These are phyloP conservation scores for Meriones unguiculatus DNA, from an alignment of 2,113 vertebrate species.

Conservation along the genomic window DNA sequence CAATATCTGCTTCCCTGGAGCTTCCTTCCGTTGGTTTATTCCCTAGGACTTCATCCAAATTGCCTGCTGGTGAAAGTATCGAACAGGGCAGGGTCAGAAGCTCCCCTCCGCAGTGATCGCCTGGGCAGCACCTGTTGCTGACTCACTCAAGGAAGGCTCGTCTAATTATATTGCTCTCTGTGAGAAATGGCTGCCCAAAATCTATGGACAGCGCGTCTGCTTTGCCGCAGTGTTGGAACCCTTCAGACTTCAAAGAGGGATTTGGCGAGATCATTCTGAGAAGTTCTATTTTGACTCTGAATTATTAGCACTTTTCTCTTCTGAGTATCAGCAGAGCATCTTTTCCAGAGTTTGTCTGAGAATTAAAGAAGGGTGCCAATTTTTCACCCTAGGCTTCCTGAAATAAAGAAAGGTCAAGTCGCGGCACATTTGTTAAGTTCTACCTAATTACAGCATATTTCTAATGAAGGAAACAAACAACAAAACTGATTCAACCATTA, in stretches of 20 bases:
- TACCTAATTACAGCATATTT: not conserved
- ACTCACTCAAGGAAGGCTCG: not conserved
- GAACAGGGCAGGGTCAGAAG: conserved; percentile 5
- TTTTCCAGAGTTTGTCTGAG: conserved; percentile 65
- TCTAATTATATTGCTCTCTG: not conserved
- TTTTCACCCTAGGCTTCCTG: conserved; percentile 9
- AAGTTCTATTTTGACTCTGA: conserved; percentile 67
- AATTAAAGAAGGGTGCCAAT: conserved; percentile 36
- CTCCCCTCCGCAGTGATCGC: not conserved
- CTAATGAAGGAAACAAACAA: conserved; percentile 30
- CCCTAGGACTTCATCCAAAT: conserved; percentile 45
- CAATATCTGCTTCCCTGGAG: not conserved
- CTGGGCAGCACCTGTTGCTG: not conserved
- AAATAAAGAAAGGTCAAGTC: conserved; percentile 11
- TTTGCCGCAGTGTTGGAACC: not conserved
- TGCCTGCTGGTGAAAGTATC: conserved; percentile 38
- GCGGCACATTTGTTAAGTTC: conserved; percentile 42
- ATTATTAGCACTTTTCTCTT: conserved; percentile 70
- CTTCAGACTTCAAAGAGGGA: not conserved
- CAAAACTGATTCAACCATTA: not conserved
- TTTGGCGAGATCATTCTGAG: conserved; percentile 53
- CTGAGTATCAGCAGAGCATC: conserved; percentile 48
- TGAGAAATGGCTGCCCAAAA: not conserved
- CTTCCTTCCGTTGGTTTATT: conserved; percentile 2
- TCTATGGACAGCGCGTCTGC: not conserved